Evolutionary conservation across 2,888 invertebrate species (phyloP).

Genomic region (Ophion obscuratus): DNA sequence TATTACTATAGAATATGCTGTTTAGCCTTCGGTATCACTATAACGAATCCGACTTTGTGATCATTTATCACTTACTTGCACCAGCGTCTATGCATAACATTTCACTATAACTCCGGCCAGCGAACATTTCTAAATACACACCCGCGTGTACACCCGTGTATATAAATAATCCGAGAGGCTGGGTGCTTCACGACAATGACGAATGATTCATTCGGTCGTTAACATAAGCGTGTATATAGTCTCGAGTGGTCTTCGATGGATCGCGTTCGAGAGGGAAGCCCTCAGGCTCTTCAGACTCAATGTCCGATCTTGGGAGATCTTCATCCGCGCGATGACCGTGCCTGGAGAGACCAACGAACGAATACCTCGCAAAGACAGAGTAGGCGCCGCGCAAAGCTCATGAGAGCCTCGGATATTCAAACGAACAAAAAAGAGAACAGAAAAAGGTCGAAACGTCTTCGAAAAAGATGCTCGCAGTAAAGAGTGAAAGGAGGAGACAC

Average conservation of each 20-base stretch:
- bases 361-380: not conserved
- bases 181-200: slow-evolving; percentile 27
- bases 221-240: slow-evolving; percentile 6
- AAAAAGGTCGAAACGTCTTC: not conserved
- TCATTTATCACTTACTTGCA: not conserved
- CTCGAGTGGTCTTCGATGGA: slow-evolving; percentile 29
- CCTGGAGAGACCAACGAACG: not conserved
- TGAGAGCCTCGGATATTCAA: slow-evolving; percentile 10
- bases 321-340: slow-evolving; percentile 7
- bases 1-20: too few relatives aligned
- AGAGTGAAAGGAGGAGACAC: not conserved
- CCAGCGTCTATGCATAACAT: not conserved
- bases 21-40: too few relatives aligned
- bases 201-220: slow-evolving; percentile 24
- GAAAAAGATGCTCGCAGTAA: not conserved
- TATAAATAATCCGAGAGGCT: slow-evolving; percentile 25
- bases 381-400: slow-evolving; percentile 16
- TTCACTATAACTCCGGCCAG: not conserved
- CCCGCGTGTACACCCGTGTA: not conserved
- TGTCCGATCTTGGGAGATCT: slow-evolving; percentile 18
- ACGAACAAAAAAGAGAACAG: not conserved
- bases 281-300: slow-evolving; percentile 8
- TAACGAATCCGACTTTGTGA: too few relatives aligned
- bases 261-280: slow-evolving; percentile 24
- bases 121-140: not conserved